phyloP scores from a whole-genome alignment of 2,113 vertebrate genomes.

The Syrmaticus mikado region DNA sequence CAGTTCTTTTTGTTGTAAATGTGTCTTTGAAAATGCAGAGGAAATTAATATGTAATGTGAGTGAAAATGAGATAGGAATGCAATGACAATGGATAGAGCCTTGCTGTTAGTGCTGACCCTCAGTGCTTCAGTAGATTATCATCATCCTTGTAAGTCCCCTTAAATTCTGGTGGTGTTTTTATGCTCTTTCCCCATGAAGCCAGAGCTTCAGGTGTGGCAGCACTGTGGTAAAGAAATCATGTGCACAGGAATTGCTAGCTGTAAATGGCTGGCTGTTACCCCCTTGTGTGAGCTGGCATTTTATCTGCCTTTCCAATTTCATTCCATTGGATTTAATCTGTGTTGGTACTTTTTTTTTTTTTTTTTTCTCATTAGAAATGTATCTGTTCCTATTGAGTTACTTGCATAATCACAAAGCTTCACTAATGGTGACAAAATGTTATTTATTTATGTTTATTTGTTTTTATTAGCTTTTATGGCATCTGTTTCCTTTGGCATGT shows the following conservation, averaged over 20 bases:
- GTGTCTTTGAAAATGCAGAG: neutral
- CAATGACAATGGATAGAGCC: neutral
- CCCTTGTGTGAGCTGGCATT: neutral
- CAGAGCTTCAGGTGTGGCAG: neutral
- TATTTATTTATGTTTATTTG: conserved; percentile 75
- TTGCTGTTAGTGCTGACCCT: neutral
- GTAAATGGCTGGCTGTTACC: neutral
- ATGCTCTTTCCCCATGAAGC: neutral
- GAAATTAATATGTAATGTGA: neutral
- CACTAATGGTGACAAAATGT: conserved; percentile 68
- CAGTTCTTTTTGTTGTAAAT: conserved; percentile 11
- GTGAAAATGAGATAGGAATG: neutral
- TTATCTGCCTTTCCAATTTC: neutral
- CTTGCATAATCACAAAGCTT: conserved; percentile 51
- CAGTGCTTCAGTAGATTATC: neutral
- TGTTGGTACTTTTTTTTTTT: neutral
- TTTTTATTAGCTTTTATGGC: conserved; percentile 64
- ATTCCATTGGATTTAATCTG: neutral
- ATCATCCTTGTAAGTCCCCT: neutral
- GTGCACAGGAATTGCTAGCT: neutral
- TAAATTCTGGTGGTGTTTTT: neutral
- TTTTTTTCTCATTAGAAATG: neutral
- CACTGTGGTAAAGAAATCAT: accelerated
- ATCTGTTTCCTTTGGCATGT: conserved; percentile 71
- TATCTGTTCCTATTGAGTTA: conserved; percentile 24